A percentile compares a stretch with the other conserved stretches of the same genome.
Evolutionary conservation across 30 jellyfish, hydroid and myxozoan genomes (phyloP).

Genomic region (Catostylus mosaicus): DNA sequence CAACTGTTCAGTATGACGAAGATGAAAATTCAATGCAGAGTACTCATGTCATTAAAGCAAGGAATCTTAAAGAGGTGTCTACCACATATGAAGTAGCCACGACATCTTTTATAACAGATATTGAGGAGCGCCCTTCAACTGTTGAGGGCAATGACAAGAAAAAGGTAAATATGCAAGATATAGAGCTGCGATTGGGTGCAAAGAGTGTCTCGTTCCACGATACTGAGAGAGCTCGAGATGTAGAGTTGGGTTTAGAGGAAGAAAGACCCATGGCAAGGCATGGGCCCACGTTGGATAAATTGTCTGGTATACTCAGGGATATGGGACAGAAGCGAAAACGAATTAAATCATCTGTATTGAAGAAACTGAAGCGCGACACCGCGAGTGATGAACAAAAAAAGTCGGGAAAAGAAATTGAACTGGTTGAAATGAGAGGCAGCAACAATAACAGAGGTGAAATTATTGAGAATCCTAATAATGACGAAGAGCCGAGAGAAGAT

Average conservation of each 20-base stretch:
- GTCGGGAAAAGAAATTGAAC: not conserved
- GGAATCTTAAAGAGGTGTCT: not conserved
- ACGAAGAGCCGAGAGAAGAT: not conserved
- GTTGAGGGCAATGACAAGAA: not conserved
- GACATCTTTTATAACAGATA: not conserved
- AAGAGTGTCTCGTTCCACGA: not conserved
- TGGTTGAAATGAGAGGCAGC: not conserved
- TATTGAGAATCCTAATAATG: not conserved
- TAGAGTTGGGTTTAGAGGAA: not conserved
- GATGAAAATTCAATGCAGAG: not conserved
- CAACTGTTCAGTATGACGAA: not conserved
- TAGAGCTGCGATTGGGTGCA: constrained; percentile 9
- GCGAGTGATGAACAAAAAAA: not conserved
- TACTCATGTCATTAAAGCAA: not conserved
- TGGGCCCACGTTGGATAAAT: not conserved
- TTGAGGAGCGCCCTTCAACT: not conserved
- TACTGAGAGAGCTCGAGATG: not conserved
- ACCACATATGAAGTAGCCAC: not conserved
- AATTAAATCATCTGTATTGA: not conserved
- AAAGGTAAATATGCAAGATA: constrained; percentile 9
- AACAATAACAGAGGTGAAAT: not conserved
- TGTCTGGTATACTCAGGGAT: constrained; percentile 1
- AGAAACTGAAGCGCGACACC: not conserved
- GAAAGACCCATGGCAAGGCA: not conserved
- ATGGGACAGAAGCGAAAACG: not conserved